Base-by-base conservation (phyloP, 2,797 vertebrate genomes). In the Alauda arvensis region DNA sequence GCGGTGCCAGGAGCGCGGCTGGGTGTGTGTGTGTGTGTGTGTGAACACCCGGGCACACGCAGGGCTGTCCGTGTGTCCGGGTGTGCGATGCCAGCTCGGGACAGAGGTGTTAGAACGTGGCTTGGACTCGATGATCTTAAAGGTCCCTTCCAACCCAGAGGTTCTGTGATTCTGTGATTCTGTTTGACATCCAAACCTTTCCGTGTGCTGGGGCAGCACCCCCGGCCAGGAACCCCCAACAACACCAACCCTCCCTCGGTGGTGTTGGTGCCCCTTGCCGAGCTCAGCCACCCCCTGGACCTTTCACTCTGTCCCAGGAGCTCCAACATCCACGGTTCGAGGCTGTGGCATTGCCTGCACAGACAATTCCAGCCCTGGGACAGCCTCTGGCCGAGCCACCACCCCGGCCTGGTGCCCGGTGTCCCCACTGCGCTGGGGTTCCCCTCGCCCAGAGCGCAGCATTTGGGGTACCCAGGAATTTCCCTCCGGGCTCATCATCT, bases 201-300 rank as follows among this genome's bases (percentile, higher is more conserved):
- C 67, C 66, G 1, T 0, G 8, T 1, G 23, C 57, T 2, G 57
- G 3, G 59, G 18, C 26, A 76, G 6, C 56, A 28, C 2, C 26
- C 43, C 24, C n/a, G 10, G 53, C 31, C 74, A 3, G 66, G 46
- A 52, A 4, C 23, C 28, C 3, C 14, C 3, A 0, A 13, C 46
- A 18, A 0, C 6, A 1, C 62, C 33, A 0, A 4, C 33, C 40
- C 34, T 21, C 42, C 33, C n/a, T 18, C 0, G 4, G 28, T 0
- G 3, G 13, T 7, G 0, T 3, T 8, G 18, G 2, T 10, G 6
- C 34, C 18, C 12, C 43, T 60, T 2, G 8, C 56, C 17, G 56
- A 40, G 14, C 45, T 60, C 61, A 6, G 10, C 65, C 78, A 5
- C 3, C 28, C 13, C 52, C 55, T 2, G 20, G 39, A 34, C 48